These are phyloP conservation scores for Equus przewalskii DNA, from an alignment of 2,113 vertebrate species.

Conservation along the genomic window DNA sequence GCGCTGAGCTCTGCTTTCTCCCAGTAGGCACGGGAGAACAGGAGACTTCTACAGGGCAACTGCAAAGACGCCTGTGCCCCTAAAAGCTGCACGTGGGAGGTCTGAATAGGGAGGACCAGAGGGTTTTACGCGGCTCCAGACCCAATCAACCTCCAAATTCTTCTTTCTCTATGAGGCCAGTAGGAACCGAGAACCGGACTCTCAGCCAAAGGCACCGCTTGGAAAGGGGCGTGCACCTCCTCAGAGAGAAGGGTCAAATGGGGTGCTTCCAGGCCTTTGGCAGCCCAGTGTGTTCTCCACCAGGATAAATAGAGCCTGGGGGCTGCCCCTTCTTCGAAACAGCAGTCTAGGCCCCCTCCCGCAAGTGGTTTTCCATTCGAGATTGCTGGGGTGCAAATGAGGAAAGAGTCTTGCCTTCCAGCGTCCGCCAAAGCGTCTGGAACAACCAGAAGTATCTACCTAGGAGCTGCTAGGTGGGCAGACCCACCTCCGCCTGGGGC, in stretches of 20 bases:
- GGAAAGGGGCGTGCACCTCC: slow-evolving; percentile 2
- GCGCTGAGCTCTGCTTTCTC: slow-evolving; percentile 1
- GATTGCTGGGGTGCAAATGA: background rate
- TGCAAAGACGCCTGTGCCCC: background rate
- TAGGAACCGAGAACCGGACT: background rate
- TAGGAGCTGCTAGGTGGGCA: background rate
- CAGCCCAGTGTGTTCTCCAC: background rate
- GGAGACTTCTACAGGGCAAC: background rate
- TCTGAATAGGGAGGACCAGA: background rate
- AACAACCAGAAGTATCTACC: background rate
- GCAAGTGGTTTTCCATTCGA: background rate
- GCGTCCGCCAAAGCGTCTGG: background rate
- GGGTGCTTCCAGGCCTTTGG: background rate
- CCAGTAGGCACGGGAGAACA: background rate
- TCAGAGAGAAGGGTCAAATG: background rate
- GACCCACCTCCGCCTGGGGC: background rate
- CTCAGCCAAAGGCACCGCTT: background rate
- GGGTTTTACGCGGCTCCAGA: background rate
- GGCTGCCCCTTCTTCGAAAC: background rate
- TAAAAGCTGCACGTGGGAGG: background rate
- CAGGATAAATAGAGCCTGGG: background rate
- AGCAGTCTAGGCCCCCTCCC: background rate
- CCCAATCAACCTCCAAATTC: background rate
- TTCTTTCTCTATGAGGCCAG: background rate
- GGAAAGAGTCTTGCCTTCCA: background rate